Evolutionary conservation across 2,888 invertebrate genomes (phyloP).

Genomic region (Acanthosoma haemorrhoidale): DNA sequence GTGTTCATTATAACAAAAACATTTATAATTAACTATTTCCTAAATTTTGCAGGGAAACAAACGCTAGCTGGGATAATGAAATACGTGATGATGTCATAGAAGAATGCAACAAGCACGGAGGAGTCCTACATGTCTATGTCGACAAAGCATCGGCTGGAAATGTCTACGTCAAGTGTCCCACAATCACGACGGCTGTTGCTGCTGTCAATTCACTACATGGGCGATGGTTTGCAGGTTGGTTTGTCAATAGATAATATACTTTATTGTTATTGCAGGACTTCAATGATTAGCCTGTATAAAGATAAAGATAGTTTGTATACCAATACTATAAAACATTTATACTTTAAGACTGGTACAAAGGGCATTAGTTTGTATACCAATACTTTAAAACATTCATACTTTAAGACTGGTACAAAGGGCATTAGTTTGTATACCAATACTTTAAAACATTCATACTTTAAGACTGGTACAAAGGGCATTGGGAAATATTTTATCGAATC

Average conservation of each 20-base stretch:
- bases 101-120: conserved; percentile 97
- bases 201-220: conserved; percentile 96
- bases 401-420: no score
- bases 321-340: no score
- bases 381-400: no score
- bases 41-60: conserved; percentile 56
- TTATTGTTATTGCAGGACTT: not conserved
- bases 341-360: no score
- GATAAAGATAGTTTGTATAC: no score
- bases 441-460: no score
- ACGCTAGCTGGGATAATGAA: conserved; percentile 84
- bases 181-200: conserved; percentile 91
- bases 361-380: no score
- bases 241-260: not conserved
- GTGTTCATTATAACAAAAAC: no score
- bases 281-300: not conserved
- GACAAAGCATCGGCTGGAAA: conserved; percentile 93
- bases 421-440: no score
- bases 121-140: conserved; percentile 89
- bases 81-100: conserved; percentile 96
- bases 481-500: no score
- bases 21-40: conserved; percentile 2
- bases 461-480: no score
- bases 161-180: conserved; percentile 97
- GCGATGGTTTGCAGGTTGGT: conserved; percentile 85